These are phyloP conservation scores for Penaeus monodon DNA, from an alignment of 2,888 invertebrate species.

Conservation along the genomic window DNA sequence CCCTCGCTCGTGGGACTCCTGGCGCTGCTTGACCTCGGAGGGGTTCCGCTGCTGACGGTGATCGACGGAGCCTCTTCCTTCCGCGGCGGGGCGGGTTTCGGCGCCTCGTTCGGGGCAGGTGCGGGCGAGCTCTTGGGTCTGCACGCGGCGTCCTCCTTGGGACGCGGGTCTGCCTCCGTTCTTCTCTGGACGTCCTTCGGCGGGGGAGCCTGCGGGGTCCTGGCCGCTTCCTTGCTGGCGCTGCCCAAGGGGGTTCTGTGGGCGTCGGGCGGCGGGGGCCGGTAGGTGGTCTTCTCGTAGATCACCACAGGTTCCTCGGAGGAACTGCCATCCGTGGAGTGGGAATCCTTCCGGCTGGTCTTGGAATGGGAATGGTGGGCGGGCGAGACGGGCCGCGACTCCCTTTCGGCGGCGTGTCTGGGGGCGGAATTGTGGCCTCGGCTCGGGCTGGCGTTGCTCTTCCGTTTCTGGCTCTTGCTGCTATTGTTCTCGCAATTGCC, in stretches of 20 bases:
- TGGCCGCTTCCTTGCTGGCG: background rate
- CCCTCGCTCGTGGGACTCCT: too few relatives aligned
- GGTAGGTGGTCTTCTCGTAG: slow-evolving; percentile 40
- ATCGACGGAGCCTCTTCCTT: too few relatives aligned
- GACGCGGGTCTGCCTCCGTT: too few relatives aligned
- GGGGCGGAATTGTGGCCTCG: background rate
- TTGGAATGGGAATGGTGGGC: background rate
- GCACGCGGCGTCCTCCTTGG: too few relatives aligned
- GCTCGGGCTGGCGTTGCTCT: slow-evolving; percentile 30
- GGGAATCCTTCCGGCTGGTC: slow-evolving; percentile 4
- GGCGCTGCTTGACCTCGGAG: too few relatives aligned
- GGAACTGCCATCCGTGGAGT: background rate
- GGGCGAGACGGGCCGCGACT: too few relatives aligned
- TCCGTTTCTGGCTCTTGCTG: slow-evolving; percentile 33
- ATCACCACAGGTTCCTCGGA: slow-evolving; percentile 50
- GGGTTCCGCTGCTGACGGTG: too few relatives aligned
- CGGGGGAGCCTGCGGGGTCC: background rate
- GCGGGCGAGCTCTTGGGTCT: too few relatives aligned
- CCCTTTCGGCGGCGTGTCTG: too few relatives aligned
- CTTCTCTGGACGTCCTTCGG: too few relatives aligned
- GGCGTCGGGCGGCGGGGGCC: background rate
- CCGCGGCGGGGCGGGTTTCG: too few relatives aligned
- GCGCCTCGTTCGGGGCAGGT: too few relatives aligned
- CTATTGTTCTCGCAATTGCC: slow-evolving; percentile 8
- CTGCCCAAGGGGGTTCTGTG: background rate